A percentile compares a stretch with the other conserved stretches of the same genome.
phyloP scores from a whole-genome alignment of 2,797 vertebrate species.

The Eutrigla gurnardus region DNA sequence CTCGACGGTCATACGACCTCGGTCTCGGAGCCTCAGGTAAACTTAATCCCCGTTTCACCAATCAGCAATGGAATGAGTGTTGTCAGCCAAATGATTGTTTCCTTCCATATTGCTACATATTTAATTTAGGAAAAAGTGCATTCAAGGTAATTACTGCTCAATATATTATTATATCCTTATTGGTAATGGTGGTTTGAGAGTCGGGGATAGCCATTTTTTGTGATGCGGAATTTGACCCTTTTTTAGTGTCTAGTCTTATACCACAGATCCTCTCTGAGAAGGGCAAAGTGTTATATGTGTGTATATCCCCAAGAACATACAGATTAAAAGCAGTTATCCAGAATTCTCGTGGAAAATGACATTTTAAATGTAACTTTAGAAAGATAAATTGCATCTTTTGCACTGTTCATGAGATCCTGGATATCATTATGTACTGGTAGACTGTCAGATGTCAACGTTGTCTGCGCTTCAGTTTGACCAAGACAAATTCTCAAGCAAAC shows the following conservation, averaged over 20 bases:
- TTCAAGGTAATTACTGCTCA: too few species aligned
- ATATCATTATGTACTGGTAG: conserved; percentile 11
- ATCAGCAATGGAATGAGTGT: neutral
- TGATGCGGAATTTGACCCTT: neutral
- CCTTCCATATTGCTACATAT: neutral
- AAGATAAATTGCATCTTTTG: conserved; percentile 5
- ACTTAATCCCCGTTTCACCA: neutral
- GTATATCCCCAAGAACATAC: neutral
- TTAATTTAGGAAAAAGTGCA: neutral
- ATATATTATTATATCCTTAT: neutral
- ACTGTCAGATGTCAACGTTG: conserved; percentile 27
- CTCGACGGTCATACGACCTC: conserved; percentile 88
- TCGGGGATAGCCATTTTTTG: neutral
- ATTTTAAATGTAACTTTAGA: conserved; percentile 27
- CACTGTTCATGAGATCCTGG: neutral
- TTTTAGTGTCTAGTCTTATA: neutral
- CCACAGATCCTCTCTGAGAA: neutral
- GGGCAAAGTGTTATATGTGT: neutral
- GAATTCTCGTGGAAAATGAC: neutral
- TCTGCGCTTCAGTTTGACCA: conserved; percentile 7
- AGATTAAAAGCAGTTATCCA: conserved; percentile 45
- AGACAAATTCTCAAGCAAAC: conserved; percentile 36
- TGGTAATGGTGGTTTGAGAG: neutral
- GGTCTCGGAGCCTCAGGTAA: conserved; percentile 96
- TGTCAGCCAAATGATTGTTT: neutral